Percentiles rank a stretch among this genome's conserved stretches.
phyloP scores from a whole-genome alignment of 2,797 vertebrate genomes.

The Bradypodion ventrale region DNA sequence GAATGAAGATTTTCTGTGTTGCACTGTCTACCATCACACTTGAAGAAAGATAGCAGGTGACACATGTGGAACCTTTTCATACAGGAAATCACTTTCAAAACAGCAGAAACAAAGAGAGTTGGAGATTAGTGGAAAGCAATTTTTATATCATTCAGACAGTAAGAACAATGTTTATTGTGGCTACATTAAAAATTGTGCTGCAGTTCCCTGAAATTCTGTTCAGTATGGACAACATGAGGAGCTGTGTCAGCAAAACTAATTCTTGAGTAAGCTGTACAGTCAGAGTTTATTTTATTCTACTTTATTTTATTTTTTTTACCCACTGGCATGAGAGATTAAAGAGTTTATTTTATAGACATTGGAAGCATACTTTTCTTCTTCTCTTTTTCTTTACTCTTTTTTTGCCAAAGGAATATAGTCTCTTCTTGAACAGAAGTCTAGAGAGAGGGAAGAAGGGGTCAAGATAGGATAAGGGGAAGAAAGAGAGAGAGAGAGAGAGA shows the following conservation, averaged over 20 bases:
- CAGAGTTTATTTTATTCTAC: slow-evolving; percentile 32
- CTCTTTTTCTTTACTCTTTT: background rate
- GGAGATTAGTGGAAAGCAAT: background rate
- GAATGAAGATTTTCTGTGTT: background rate
- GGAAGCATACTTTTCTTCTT: slow-evolving; percentile 23
- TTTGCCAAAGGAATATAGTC: slow-evolving; percentile 30
- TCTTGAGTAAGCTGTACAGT: slow-evolving; percentile 56
- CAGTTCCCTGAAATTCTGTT: slow-evolving; percentile 34
- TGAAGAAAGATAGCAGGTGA: slow-evolving; percentile 19
- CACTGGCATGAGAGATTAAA: slow-evolving; percentile 60
- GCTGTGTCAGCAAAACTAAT: slow-evolving; percentile 62
- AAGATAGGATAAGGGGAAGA: background rate
- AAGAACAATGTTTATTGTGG: slow-evolving; percentile 45
- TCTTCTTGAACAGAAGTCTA: slow-evolving; percentile 11
- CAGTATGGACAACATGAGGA: slow-evolving; percentile 47
- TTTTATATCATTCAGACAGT: background rate
- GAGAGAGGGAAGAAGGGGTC: background rate
- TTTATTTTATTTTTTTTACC: slow-evolving; percentile 56
- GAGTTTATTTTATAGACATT: slow-evolving; percentile 59
- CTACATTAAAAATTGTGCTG: slow-evolving; percentile 49
- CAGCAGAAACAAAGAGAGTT: slow-evolving; percentile 41
- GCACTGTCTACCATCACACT: background rate
- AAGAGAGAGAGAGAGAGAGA: accelerated
- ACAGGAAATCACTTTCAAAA: slow-evolving; percentile 32
- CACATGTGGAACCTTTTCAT: slow-evolving; percentile 14